Percentiles rank a stretch among this genome's conserved stretches.
Evolutionary conservation across 2,797 vertebrate genomes (phyloP).

Genomic region (Onychomys leucogaster): DNA sequence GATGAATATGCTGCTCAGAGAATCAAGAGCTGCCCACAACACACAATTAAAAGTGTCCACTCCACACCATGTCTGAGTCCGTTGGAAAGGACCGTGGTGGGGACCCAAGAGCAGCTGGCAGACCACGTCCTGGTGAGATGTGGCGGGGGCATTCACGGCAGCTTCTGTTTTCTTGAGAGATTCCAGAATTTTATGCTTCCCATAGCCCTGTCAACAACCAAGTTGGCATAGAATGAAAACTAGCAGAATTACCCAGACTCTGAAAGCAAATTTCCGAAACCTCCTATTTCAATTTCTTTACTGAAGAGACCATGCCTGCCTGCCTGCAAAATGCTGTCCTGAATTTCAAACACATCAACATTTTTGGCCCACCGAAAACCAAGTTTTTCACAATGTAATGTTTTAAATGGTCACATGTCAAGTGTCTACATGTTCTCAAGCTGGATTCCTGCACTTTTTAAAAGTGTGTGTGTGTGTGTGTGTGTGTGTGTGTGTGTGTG

Average conservation of each 20-base stretch:
- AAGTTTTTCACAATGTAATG: neutral
- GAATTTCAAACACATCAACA: neutral
- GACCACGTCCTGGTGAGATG: neutral
- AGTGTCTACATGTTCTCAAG: neutral
- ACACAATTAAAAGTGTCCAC: neutral
- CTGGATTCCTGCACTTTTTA: neutral
- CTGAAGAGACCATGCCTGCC: neutral
- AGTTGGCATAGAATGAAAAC: neutral
- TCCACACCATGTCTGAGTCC: neutral
- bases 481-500: neutral
- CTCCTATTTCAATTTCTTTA: neutral
- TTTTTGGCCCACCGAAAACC: neutral
- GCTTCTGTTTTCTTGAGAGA: neutral
- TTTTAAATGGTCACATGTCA: constrained; percentile 8
- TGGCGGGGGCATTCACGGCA: neutral
- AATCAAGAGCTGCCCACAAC: neutral
- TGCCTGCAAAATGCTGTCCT: neutral
- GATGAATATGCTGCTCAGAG: neutral
- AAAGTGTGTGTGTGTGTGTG: neutral
- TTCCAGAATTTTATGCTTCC: neutral
- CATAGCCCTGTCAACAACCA: constrained; percentile 3
- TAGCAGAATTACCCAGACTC: neutral
- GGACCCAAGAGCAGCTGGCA: neutral
- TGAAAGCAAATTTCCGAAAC: neutral
- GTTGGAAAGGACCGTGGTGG: neutral